Percentiles rank a stretch among this genome's conserved stretches.
These are phyloP conservation scores for Chiridota heheva DNA, from an alignment of 35 echinoderm and acorn worm species.

Conservation along the genomic window DNA sequence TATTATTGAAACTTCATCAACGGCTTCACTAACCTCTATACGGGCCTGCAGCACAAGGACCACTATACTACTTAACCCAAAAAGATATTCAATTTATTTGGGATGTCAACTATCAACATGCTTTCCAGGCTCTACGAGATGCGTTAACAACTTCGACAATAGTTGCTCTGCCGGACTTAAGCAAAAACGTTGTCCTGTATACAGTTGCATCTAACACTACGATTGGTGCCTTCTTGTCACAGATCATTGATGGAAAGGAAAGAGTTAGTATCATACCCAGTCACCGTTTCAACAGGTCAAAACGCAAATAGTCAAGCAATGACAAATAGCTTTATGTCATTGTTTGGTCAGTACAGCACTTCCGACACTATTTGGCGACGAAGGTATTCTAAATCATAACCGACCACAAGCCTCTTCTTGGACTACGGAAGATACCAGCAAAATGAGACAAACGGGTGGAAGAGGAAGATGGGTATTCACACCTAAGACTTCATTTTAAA, in stretches of 20 bases:
- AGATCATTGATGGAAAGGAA: neutral
- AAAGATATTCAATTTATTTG: slow-evolving; percentile 28
- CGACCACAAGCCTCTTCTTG: slow-evolving; percentile 53
- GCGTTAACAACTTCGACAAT: slow-evolving; percentile 2
- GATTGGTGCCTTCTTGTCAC: neutral
- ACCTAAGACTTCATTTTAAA: slow-evolving; percentile 30
- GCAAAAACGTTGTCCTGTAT: neutral
- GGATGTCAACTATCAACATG: slow-evolving; percentile 25
- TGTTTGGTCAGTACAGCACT: slow-evolving; percentile 1
- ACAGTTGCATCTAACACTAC: slow-evolving; percentile 21
- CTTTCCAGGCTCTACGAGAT: neutral
- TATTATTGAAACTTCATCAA: slow-evolving; percentile 48
- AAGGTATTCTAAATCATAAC: slow-evolving; percentile 52
- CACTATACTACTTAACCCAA: slow-evolving; percentile 11
- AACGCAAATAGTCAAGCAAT: neutral
- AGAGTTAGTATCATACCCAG: neutral
- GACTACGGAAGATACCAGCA: slow-evolving; percentile 10
- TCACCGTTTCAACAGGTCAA: neutral
- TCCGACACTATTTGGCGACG: neutral
- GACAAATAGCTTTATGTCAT: neutral
- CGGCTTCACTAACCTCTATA: slow-evolving; percentile 24
- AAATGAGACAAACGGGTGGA: slow-evolving; percentile 31
- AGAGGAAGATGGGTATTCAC: slow-evolving; percentile 44
- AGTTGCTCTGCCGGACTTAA: slow-evolving; percentile 27
- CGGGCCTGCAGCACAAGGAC: no score